Evolutionary conservation across 1,140 invertebrate genomes (phyloP).

Genomic region (Drosophila ironensis): DNA sequence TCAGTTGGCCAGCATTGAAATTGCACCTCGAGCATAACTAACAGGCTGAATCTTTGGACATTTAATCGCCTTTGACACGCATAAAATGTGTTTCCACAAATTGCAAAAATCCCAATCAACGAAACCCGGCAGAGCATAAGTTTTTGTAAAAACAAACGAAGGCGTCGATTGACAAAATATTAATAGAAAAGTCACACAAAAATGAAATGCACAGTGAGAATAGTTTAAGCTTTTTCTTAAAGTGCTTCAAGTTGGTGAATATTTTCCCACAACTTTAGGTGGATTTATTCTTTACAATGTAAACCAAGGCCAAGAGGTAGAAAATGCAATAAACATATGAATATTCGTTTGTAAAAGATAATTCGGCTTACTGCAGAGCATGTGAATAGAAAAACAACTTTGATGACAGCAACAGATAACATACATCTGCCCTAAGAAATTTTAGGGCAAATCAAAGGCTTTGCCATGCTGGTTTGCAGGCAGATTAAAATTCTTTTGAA

Average conservation of each 20-base stretch:
- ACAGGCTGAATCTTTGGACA: slow-evolving; percentile 18
- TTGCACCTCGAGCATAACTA: neutral
- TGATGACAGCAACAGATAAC: slow-evolving; percentile 15
- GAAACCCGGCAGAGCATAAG: neutral
- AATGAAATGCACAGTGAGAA: neutral
- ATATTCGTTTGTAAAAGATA: slow-evolving; percentile 20
- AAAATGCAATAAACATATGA: slow-evolving; percentile 4
- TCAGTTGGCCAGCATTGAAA: too few species aligned
- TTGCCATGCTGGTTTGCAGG: too few species aligned
- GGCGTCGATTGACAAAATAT: slow-evolving; percentile 43
- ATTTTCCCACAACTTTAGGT: too few species aligned
- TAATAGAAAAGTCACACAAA: slow-evolving; percentile 38
- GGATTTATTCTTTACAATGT: neutral
- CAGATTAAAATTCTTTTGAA: neutral
- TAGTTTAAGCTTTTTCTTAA: neutral
- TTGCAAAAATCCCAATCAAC: slow-evolving; percentile 33
- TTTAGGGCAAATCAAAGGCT: too few species aligned
- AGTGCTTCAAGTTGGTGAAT: too few species aligned
- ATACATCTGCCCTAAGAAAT: slow-evolving; percentile 3
- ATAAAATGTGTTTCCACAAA: slow-evolving; percentile 21
- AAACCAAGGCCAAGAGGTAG: neutral
- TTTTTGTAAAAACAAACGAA: neutral
- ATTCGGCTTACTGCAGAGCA: slow-evolving; percentile 2
- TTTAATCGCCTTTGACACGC: slow-evolving; percentile 26
- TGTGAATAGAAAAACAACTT: slow-evolving; percentile 36